Percentiles rank a stretch among this genome's conserved stretches.
phyloP scores from a whole-genome alignment of 2,888 invertebrate genomes.

The Leucophenga maculata region DNA sequence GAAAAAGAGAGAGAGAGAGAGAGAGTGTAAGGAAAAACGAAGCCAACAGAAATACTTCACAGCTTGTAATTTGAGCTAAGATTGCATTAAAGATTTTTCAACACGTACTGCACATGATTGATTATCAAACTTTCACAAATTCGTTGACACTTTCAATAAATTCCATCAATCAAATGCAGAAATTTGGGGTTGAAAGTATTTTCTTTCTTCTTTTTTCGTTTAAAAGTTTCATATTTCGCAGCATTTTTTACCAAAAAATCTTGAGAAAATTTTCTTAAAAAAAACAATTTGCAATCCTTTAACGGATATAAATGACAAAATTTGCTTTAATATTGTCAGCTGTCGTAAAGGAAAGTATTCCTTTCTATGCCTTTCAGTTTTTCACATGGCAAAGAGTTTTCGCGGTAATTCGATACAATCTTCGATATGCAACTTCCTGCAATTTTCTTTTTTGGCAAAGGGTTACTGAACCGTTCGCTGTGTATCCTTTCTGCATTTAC shows the following conservation, averaged over 20 bases:
- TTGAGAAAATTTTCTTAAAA: slow-evolving; percentile 29
- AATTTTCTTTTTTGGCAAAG: slow-evolving; percentile 39
- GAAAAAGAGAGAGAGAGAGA: too few species aligned
- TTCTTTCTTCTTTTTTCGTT: slow-evolving; percentile 7
- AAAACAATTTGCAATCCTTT: slow-evolving; percentile 50
- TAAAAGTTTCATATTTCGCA: slow-evolving; percentile 48
- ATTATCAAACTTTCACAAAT: slow-evolving; percentile 38
- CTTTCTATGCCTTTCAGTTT: slow-evolving; percentile 15
- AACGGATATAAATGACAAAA: slow-evolving; percentile 58
- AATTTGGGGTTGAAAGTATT: slow-evolving; percentile 32
- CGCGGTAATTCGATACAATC: slow-evolving; percentile 20
- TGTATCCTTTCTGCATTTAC: background rate
- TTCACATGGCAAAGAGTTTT: background rate
- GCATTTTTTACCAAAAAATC: background rate
- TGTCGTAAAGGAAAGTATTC: slow-evolving; percentile 40
- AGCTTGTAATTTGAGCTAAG: slow-evolving; percentile 30
- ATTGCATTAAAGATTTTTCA: background rate
- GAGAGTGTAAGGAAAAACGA: too few species aligned
- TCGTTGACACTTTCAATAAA: slow-evolving; percentile 26
- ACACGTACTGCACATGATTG: slow-evolving; percentile 34
- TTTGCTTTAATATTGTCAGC: slow-evolving; percentile 56
- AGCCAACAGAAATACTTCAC: slow-evolving; percentile 24
- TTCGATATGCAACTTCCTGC: slow-evolving; percentile 18
- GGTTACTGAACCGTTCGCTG: slow-evolving; percentile 40
- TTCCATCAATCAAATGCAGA: slow-evolving; percentile 41